These are phyloP conservation scores for Yponomeuta evonymella DNA, from an alignment of 2,888 invertebrate species.

Conservation along the genomic window DNA sequence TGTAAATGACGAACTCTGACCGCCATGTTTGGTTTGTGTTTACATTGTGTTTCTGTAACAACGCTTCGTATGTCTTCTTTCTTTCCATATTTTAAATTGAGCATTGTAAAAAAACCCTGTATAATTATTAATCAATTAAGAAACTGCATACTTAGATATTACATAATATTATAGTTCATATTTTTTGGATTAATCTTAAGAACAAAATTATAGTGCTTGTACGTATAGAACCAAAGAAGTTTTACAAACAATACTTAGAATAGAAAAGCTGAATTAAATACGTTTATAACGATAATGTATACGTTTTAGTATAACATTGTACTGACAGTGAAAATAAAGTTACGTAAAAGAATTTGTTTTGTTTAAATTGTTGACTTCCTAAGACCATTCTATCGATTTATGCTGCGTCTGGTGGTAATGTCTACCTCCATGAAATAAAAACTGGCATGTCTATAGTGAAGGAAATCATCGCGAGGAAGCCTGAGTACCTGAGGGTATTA, in stretches of 20 bases:
- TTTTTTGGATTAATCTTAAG: background rate
- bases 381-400: too few species aligned
- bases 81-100: too few species aligned
- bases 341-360: background rate
- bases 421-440: too few species aligned
- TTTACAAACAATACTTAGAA: slow-evolving; percentile 1
- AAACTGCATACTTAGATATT: background rate
- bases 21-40: too few species aligned
- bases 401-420: too few species aligned
- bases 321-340: slow-evolving; percentile 9
- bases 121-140: background rate
- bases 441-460: too few species aligned
- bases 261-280: slow-evolving; percentile 6
- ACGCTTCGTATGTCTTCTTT: too few species aligned
- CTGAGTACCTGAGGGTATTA: too few species aligned
- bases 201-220: background rate
- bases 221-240: slow-evolving; percentile 12
- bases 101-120: too few species aligned
- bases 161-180: background rate
- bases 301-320: slow-evolving; percentile 69
- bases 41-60: too few species aligned
- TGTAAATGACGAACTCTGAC: too few species aligned
- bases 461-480: too few species aligned
- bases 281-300: slow-evolving; percentile 41
- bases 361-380: background rate